phyloP scores from a whole-genome alignment of 2,888 invertebrate species.

The Elysia crispata region DNA sequence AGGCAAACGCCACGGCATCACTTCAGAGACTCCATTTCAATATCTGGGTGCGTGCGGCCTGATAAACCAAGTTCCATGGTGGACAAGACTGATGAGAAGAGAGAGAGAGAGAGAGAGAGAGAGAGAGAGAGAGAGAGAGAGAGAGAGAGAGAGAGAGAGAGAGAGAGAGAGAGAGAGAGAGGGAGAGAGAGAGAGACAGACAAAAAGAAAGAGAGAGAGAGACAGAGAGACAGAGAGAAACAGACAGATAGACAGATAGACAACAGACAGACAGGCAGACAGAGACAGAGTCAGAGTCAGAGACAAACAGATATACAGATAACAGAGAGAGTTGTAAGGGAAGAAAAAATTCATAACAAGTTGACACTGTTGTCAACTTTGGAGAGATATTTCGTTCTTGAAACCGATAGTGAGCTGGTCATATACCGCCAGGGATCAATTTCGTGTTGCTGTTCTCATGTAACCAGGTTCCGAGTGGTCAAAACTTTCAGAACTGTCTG shows the following conservation, averaged over 20 bases:
- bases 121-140: not conserved
- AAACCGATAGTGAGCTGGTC: too few relatives aligned
- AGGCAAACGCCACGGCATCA: too few relatives aligned
- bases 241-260: not conserved
- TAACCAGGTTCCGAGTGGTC: too few relatives aligned
- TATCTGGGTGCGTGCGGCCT: too few relatives aligned
- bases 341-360: too few relatives aligned
- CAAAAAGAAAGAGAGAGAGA: not conserved
- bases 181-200: slow-evolving; percentile 5
- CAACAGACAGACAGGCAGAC: not conserved
- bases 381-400: too few relatives aligned
- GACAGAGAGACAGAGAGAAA: not conserved
- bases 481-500: too few relatives aligned
- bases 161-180: not conserved
- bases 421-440: too few relatives aligned
- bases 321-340: too few relatives aligned
- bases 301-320: not conserved
- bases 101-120: not conserved
- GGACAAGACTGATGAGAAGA: not conserved
- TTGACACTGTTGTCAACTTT: too few relatives aligned
- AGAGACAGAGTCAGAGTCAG: not conserved
- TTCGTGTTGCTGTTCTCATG: too few relatives aligned
- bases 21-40: too few relatives aligned
- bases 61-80: not conserved
- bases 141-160: not conserved